Conservation (phyloP, 2,797 vertebrate species). For the Alectoris magna region DNA sequence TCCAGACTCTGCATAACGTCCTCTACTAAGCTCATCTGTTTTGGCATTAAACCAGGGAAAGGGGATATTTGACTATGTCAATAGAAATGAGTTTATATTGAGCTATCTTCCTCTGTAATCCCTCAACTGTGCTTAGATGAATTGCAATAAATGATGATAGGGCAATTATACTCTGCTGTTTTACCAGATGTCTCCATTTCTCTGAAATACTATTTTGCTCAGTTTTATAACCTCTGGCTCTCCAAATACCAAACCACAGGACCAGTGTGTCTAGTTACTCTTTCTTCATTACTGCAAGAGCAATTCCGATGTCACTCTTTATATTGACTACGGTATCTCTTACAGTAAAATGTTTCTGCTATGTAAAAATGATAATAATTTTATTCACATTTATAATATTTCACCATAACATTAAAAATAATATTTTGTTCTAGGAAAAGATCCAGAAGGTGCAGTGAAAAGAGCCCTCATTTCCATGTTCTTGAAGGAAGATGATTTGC, state of each 20-base stretch:
- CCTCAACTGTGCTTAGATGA: background rate
- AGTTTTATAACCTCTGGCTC: background rate
- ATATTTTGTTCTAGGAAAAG: background rate
- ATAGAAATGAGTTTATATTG: background rate
- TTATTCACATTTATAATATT: background rate
- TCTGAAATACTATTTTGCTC: slow-evolving; percentile 21
- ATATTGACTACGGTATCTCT: background rate
- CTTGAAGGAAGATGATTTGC: background rate
- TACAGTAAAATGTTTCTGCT: background rate
- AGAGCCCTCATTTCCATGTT: background rate
- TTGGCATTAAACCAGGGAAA: slow-evolving; percentile 11
- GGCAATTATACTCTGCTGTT: slow-evolving; percentile 3
- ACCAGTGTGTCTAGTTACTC: background rate
- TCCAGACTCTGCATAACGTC: background rate
- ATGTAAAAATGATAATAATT: background rate
- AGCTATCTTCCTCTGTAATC: background rate
- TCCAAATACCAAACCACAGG: background rate
- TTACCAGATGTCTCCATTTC: slow-evolving; percentile 15
- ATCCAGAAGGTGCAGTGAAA: background rate
- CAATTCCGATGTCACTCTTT: background rate
- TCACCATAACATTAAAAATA: background rate
- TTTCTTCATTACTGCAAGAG: slow-evolving; percentile 8
- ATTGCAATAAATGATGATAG: background rate
- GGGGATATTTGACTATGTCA: background rate
- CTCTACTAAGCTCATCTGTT: background rate